These are phyloP conservation scores for Drosophila paramelanica DNA, from an alignment of 2,888 invertebrate species.

Conservation along the genomic window DNA sequence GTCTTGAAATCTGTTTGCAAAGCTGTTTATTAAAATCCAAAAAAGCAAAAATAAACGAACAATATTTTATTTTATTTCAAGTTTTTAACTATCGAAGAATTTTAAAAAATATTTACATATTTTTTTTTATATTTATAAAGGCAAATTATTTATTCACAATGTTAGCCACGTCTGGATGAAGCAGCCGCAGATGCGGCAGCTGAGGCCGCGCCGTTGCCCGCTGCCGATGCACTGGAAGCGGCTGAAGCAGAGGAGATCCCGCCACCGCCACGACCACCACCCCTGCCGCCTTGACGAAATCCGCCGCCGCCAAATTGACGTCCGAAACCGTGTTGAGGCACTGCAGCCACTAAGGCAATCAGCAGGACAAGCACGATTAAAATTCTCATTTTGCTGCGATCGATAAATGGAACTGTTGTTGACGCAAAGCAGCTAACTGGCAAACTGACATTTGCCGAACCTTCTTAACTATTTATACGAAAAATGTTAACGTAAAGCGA, in stretches of 20 bases:
- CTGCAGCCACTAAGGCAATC: conserved; percentile 67
- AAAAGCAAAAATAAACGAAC: too few species aligned
- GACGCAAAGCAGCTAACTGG: conserved; percentile 33
- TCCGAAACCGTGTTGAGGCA: conserved; percentile 33
- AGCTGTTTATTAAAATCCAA: too few species aligned
- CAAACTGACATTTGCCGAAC: conserved; percentile 47
- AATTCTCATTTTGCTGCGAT: conserved; percentile 67
- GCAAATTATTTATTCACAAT: neutral
- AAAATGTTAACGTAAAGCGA: conserved; percentile 9
- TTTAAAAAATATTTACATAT: neutral
- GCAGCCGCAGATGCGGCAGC: conserved; percentile 32
- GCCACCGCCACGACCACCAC: conserved; percentile 21
- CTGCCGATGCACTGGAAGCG: conserved; percentile 30
- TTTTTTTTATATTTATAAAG: neutral
- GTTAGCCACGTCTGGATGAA: conserved; percentile 26
- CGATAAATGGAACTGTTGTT: conserved; percentile 26
- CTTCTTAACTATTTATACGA: conserved; percentile 66
- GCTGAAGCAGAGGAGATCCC: conserved; percentile 34
- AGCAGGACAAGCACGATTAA: conserved; percentile 71
- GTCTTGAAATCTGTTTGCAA: neutral
- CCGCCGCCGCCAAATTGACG: conserved; percentile 13
- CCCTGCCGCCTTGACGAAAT: conserved; percentile 7
- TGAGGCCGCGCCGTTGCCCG: conserved; percentile 30
- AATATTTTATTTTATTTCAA: conserved; percentile 7
- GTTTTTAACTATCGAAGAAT: conserved; percentile 9